These are phyloP conservation scores for Meleagris gallopavo DNA, from an alignment of 2,113 vertebrate species.

Conservation along the genomic window DNA sequence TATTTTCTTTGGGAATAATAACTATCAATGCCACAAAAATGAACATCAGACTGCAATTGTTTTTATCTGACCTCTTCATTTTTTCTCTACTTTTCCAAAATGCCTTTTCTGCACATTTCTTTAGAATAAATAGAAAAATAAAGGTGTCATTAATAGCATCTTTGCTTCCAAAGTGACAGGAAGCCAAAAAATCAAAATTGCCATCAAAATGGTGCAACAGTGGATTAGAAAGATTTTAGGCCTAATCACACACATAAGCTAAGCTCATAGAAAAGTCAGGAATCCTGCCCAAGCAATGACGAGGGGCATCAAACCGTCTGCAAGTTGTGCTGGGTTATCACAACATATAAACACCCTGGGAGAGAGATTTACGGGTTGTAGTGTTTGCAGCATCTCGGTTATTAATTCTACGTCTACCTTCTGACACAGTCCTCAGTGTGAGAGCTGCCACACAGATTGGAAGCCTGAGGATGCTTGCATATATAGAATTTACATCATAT, in stretches of 20 bases:
- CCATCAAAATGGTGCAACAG: background rate
- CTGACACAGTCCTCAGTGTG: background rate
- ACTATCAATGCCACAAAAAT: slow-evolving; percentile 65
- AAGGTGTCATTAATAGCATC: slow-evolving; percentile 31
- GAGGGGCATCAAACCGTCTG: background rate
- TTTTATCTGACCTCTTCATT: slow-evolving; percentile 55
- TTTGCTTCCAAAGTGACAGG: slow-evolving; percentile 17
- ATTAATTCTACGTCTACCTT: background rate
- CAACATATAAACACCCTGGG: background rate
- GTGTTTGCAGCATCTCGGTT: background rate
- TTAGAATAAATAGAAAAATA: slow-evolving; percentile 51
- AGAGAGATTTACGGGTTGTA: background rate
- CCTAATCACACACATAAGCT: background rate
- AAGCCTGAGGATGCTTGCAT: background rate
- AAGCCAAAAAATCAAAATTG: background rate
- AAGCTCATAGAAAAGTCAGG: background rate
- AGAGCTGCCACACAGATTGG: background rate
- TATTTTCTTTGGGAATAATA: slow-evolving; percentile 81
- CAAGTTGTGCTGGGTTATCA: background rate
- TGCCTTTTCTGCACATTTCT: slow-evolving; percentile 33
- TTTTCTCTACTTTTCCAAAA: slow-evolving; percentile 54
- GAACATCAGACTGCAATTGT: slow-evolving; percentile 69
- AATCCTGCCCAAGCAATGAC: background rate
- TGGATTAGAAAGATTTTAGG: background rate
- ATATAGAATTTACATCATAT: background rate